A percentile compares a stretch with the other conserved stretches of the same genome.
These are phyloP conservation scores for Elephantulus edwardii DNA, from an alignment of 2,113 vertebrate genomes.

Conservation along the genomic window DNA sequence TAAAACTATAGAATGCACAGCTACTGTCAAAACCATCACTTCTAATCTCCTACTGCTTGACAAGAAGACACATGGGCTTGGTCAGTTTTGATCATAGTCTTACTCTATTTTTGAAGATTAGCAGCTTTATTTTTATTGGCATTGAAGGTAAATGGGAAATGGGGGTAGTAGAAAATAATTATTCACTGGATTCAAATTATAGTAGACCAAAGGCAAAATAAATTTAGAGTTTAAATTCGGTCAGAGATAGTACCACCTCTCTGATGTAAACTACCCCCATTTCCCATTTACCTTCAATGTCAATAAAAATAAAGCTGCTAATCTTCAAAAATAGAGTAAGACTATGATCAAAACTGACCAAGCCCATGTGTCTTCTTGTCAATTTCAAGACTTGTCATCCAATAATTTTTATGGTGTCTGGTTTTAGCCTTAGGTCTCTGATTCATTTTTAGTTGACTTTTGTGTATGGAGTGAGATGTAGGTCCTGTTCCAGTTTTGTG, in stretches of 20 bases:
- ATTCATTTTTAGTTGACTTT: no score
- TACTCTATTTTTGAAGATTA: neutral
- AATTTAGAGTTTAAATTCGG: neutral
- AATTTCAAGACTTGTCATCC: no score
- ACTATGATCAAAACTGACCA: neutral
- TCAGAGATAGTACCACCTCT: conserved; percentile 4
- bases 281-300: neutral
- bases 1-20: neutral
- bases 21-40: neutral
- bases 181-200: neutral
- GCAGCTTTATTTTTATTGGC: conserved; percentile 17
- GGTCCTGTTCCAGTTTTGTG: no score
- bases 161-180: neutral
- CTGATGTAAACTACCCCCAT: neutral
- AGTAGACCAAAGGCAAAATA: neutral
- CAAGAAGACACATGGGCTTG: neutral
- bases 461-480: no score
- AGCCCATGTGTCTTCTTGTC: neutral
- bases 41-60: neutral
- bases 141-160: neutral
- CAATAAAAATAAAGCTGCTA: conserved; percentile 19
- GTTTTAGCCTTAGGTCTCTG: neutral
- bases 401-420: no score
- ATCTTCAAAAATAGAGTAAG: neutral
- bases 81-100: neutral